Evolutionary conservation across 2,888 invertebrate genomes (phyloP), one percentile per base, ranked within the genome.

Genomic region (Coelopa pilipes): DNA sequence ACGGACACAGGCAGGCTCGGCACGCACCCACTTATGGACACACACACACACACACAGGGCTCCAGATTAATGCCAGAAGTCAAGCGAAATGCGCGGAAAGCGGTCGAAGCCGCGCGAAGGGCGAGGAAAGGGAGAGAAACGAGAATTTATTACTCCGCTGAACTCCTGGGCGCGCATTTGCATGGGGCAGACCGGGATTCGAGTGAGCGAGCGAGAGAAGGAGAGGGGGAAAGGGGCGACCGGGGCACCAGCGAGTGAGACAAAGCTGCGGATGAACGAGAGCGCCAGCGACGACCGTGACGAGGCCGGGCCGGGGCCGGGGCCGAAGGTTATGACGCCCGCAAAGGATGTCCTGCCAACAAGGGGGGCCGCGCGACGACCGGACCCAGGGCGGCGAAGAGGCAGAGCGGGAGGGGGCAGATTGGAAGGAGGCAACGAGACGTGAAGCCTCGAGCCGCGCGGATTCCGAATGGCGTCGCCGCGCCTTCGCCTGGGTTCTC

Each of bases 51-150:
- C 11, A 49, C 34, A 47, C 50, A 15, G 1, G 24, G 50, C 49
- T 21, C 50, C 50, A 50, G 50, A 66, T 66, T 66, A 66, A 66
- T 66, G 66, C 50, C 66, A 66, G 50, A 50, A 50, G 66, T 66
- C 50, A 66, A 66, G 24, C 50, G 66, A 47, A 66, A 21, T 13
- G 7, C 11, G 11, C 21, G 21, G 24, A 59, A 59, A 59, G 57
- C 13, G 57, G 21, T 34, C 34, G 34, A 34, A 34, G 34, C 34
- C 34, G 34, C 7, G 34, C 4, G 7, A 34, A 34, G 34, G 34
- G 7, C 2, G 34, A 34, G 34, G 34, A 34, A 34, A 34, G 7
- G 34, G 34, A 34, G 34, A 2, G 34, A 34, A 34, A 34, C 7
- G 34, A 34, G 7, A 34, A 34, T 34, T 34, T 34, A 34, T 34